Evolutionary conservation across 2,888 invertebrate species (phyloP).

Genomic region (Kuschelorhynchus macadamiae): DNA sequence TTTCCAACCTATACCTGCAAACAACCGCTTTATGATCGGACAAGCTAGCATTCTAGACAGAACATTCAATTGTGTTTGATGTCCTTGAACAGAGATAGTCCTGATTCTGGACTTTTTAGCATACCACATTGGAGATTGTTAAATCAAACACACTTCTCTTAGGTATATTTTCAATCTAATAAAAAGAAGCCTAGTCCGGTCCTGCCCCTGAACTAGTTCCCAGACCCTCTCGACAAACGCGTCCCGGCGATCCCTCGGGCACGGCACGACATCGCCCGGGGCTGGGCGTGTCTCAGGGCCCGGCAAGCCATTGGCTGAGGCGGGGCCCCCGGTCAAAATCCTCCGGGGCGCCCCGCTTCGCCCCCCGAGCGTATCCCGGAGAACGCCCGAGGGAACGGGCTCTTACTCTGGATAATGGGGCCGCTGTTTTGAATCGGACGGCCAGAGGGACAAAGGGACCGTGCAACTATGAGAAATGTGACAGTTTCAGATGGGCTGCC

Average conservation of each 20-base stretch:
- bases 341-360: constrained; percentile 8
- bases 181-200: background rate
- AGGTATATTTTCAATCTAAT: background rate
- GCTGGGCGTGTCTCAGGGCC: constrained; percentile 39
- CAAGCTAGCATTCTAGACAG: no score
- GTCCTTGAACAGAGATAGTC: no score
- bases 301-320: constrained; percentile 27
- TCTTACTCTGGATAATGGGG: constrained; percentile 8
- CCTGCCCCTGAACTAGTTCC: background rate
- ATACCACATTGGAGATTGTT: no score
- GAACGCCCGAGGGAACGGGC: constrained; percentile 11
- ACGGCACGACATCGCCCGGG: constrained; percentile 33
- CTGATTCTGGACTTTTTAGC: no score
- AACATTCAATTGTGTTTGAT: no score
- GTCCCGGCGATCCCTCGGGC: constrained; percentile 26
- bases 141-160: no score
- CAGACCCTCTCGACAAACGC: constrained; percentile 14
- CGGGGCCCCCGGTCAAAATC: constrained; percentile 16
- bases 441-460: constrained; percentile 6
- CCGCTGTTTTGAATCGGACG: constrained; percentile 9
- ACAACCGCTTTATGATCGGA: no score
- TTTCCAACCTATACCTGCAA: no score
- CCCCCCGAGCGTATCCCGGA: constrained; percentile 22
- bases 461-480: constrained; percentile 12
- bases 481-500: constrained; percentile 10